Base-by-base conservation (phyloP, 2,797 vertebrate species). In the Euthynnus affinis region DNA sequence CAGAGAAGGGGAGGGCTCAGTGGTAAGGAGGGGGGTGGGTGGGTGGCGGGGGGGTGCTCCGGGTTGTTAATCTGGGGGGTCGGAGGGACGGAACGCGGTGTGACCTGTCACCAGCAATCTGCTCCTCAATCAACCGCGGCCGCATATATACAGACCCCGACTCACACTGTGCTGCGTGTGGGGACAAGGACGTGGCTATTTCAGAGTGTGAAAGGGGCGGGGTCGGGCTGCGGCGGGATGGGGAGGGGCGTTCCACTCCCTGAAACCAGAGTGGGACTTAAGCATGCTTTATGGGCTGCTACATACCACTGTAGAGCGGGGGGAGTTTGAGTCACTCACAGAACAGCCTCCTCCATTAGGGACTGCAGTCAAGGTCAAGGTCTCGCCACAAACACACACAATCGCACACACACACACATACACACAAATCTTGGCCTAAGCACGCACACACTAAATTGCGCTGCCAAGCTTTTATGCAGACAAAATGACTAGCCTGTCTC, bases 31-130 rank as follows among this genome's bases (percentile, higher is more conserved):
- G 1, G 27, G 27, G 27, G 32, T 4, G 7, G 18, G 55, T 3
- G 27, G 27, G 32, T 4, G 7, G 18, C 52, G 85, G 90, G 88
- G 90, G 90, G 64, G 75, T 60, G 82, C 93, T 95, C 88, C 88
- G 94, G 95, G 95, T 91, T 88, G 94, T 95, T 96, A 96, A 95
- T 94, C 93, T 95, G 91, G 78, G 87, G 94, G 75, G 88, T 88
- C 87, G 91, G 91, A 91, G 88, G 94, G 95, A 91, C 76, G 64
- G 91, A 95, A 94, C 94, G 87, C 84, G 89, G 94, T 94, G 94
- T 94, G 94, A 95, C 94, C 95, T 96, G 95, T 97, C 95, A 96
- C 90, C 93, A 96, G 94, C 95, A 96, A 96, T 93, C 93, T 89
- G 90, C 91, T 88, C 92, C 91, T 92, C 91, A 91, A 92, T 93